phyloP scores from a whole-genome alignment of 35 echinoderm and acorn worm species.

The Ophioderma brevispina region DNA sequence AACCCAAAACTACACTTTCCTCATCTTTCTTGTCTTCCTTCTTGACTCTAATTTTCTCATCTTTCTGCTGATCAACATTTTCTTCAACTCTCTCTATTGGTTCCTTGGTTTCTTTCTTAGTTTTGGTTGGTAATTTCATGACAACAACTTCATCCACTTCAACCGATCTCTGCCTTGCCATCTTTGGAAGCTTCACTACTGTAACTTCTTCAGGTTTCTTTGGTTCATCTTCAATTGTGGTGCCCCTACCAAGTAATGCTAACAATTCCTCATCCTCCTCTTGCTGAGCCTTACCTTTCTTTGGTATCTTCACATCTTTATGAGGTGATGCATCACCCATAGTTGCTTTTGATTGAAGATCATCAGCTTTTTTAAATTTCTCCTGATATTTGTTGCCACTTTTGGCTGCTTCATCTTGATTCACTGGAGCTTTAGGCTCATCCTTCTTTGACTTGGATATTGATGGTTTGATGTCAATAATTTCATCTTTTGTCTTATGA shows the following conservation, averaged over 20 bases:
- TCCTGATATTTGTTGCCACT: not conserved
- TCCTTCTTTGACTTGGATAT: not conserved
- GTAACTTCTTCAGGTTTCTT: not conserved
- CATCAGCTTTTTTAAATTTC: too few species aligned
- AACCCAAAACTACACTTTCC: not conserved
- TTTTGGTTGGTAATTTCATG: not conserved
- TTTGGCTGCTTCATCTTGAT: slow-evolving; percentile 1
- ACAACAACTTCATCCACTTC: not conserved
- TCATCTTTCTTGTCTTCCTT: slow-evolving; percentile 16
- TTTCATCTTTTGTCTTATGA: not conserved
- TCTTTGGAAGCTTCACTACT: not conserved
- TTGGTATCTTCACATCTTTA: not conserved
- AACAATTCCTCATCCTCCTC: slow-evolving; percentile 18
- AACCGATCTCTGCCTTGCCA: not conserved
- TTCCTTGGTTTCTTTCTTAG: not conserved
- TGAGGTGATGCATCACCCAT: too few species aligned
- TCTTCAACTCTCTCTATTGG: not conserved
- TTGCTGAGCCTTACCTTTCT: not conserved
- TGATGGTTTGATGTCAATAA: not conserved
- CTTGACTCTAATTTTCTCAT: not conserved
- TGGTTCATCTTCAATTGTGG: not conserved
- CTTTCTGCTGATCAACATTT: slow-evolving; percentile 19
- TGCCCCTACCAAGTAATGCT: slow-evolving; percentile 7
- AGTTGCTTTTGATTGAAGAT: too few species aligned
- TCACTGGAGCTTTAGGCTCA: not conserved